Percentiles rank a stretch among this genome's conserved stretches.
Conservation (phyloP, 2,888 invertebrate species). For the Troides oblongomaculatus region DNA sequence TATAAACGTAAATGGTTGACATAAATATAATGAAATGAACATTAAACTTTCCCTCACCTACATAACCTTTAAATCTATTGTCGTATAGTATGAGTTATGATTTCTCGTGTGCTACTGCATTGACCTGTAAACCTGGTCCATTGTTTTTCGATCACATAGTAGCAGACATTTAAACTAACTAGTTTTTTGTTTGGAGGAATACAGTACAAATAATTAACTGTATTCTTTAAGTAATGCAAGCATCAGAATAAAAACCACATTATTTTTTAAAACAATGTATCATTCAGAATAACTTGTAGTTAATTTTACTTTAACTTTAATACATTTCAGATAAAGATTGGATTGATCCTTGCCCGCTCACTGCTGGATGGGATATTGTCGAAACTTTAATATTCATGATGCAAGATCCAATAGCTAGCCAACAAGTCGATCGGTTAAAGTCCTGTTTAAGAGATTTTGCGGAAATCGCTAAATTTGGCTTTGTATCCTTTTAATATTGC, state of each 20-base stretch:
- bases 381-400: conserved; percentile 51
- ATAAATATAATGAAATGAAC: conserved; percentile 39
- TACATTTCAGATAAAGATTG: conserved; percentile 44
- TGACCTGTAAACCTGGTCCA: conserved; percentile 42
- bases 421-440: conserved; percentile 49
- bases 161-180: not conserved
- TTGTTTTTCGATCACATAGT: conserved; percentile 33
- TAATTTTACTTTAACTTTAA: conserved; percentile 21
- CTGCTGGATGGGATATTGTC: conserved; percentile 51
- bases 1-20: conserved; percentile 43
- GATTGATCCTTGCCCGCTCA: conserved; percentile 46
- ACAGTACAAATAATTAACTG: too few species aligned
- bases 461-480: conserved; percentile 47
- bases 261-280: too few species aligned
- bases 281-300: not conserved
- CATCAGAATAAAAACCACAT: too few species aligned
- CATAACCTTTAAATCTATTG: conserved; percentile 51
- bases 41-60: conserved; percentile 60
- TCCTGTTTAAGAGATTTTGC: conserved; percentile 49
- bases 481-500: conserved; percentile 62
- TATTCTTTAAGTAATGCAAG: too few species aligned
- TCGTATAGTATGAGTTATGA: conserved; percentile 42
- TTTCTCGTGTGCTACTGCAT: conserved; percentile 42
- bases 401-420: conserved; percentile 43
- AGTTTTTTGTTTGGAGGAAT: too few species aligned